Base-by-base conservation (phyloP, 2,797 vertebrate genomes). In the Eospalax fontanierii region DNA sequence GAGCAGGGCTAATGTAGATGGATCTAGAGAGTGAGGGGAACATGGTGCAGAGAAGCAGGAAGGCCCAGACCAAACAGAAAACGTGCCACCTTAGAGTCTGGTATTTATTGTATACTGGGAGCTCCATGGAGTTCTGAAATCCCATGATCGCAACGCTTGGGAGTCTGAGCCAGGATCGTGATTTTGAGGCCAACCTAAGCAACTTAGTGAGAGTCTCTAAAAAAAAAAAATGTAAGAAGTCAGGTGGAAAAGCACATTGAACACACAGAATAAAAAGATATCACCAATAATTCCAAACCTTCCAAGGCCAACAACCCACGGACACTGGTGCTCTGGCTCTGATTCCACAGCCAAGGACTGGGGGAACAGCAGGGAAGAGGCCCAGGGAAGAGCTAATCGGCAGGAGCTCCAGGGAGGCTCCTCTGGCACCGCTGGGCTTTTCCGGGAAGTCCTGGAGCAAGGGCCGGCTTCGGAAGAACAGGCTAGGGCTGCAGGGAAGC, bases 401-500 rank as follows among this genome's bases (percentile, higher is more conserved):
- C 38, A 0, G 59, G 40, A 66, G 65, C 43, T 28, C 30, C n/a
- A 89, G 7, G 19, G 35, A 4, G 63, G 74, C 38, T 43, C 24
- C 33, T 11, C 73, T 10, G 35, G 82, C 54, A 4, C 73, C 43
- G 57, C 89, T 5, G 35, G 35, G 54, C 38, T 61, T 78, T 94
- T 89, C 24, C 40, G 1, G 87, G 82, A 93, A 96, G 85, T 88
- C 46, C 87, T 4, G 74, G 40, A 75, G n/a, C 89, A 14, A 59
- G 50, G 28, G 76, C 46, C 1, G 75, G 33, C 81, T 90, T 84
- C 57, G 82, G 79, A 65, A 92, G 84, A 92, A 83, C 46, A 4
- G 71, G 59, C 88, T 68, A 57, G 33, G 66, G 66, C 86, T 63
- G 61, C 94, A 61, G 82, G 54, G 61, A 91, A 91, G 54, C 88